phyloP scores from a whole-genome alignment of 2,797 vertebrate genomes.

The Etheostoma nigrum region DNA sequence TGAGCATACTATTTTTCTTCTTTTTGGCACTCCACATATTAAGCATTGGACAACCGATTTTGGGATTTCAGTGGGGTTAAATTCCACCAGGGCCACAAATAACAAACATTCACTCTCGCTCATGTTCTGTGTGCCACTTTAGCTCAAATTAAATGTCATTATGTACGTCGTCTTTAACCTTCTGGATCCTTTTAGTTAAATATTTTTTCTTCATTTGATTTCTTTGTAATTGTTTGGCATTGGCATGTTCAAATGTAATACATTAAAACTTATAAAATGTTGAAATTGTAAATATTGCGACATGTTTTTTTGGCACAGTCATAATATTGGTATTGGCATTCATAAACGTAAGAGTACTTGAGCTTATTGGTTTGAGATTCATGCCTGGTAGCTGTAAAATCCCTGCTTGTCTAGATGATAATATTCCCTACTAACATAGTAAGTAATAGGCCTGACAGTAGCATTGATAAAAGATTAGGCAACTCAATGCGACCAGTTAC shows the following conservation, averaged over 20 bases:
- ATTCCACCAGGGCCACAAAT: not conserved
- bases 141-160: not conserved
- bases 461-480: conserved; percentile 1
- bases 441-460: conserved; percentile 2
- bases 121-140: not conserved
- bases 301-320: too few species aligned
- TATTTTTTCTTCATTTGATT: not conserved
- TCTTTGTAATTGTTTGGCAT: not conserved
- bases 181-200: not conserved
- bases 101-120: not conserved
- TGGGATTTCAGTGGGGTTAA: not conserved
- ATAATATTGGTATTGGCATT: too few species aligned
- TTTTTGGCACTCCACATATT: not conserved
- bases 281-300: not conserved
- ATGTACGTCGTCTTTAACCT: not conserved
- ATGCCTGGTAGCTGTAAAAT: not conserved
- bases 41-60: not conserved
- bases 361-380: not conserved
- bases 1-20: not conserved
- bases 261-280: not conserved
- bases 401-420: not conserved
- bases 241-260: not conserved
- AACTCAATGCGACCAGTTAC: not conserved
- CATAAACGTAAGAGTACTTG: not conserved
- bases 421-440: not conserved